phyloP scores from a whole-genome alignment of 2,888 invertebrate genomes.

The Norana najaformis region DNA sequence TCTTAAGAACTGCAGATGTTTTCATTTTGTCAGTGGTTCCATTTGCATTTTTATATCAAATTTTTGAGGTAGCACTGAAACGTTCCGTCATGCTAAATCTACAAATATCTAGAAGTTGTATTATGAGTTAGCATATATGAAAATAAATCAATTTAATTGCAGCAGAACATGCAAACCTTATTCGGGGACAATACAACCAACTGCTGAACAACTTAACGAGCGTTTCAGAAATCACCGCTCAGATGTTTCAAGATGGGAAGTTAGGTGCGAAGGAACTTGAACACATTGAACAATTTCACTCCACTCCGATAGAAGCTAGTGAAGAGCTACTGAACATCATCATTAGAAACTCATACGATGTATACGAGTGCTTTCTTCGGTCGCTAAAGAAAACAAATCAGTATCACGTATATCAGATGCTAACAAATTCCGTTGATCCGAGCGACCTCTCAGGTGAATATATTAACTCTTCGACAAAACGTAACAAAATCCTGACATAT shows the following conservation, averaged over 20 bases:
- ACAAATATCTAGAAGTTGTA: too few species aligned
- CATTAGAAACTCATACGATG: not conserved
- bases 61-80: too few species aligned
- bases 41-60: too few species aligned
- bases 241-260: not conserved
- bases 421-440: not conserved
- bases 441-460: not conserved
- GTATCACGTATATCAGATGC: not conserved
- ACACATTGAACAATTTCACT: not conserved
- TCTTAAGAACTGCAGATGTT: too few species aligned
- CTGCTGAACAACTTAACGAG: not conserved
- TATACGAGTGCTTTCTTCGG: not conserved
- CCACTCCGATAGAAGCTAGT: not conserved
- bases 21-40: too few species aligned
- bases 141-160: too few species aligned
- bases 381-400: not conserved
- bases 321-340: not conserved
- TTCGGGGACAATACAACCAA: constrained; percentile 2
- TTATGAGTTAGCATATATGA: too few species aligned
- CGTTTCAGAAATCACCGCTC: not conserved
- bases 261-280: not conserved
- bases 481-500: too few species aligned
- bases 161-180: not conserved
- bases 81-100: not conserved
- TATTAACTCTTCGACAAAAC: too few species aligned